A percentile compares a stretch with the other conserved stretches of the same genome.
Evolutionary conservation across 2,888 invertebrate genomes (phyloP).

Genomic region (Drepanosiphum platanoidis): DNA sequence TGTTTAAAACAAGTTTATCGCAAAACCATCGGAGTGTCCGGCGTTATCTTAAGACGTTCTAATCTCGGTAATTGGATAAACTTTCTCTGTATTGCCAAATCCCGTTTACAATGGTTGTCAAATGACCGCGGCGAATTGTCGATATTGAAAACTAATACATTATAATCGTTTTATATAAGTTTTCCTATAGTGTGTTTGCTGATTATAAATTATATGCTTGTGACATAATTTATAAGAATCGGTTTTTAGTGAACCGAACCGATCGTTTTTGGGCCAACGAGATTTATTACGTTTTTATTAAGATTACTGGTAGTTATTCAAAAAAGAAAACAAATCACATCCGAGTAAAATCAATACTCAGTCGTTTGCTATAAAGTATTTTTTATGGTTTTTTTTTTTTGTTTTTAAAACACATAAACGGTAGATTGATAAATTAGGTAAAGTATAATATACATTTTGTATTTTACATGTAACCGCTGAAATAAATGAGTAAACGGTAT

Average conservation of each 20-base stretch:
- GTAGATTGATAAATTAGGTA: too few relatives aligned
- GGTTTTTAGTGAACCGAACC: background rate
- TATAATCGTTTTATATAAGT: background rate
- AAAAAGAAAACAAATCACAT: too few relatives aligned
- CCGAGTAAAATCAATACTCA: too few relatives aligned
- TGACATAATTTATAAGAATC: background rate
- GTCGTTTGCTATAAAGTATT: too few relatives aligned
- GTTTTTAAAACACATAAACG: too few relatives aligned
- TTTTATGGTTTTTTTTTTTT: too few relatives aligned
- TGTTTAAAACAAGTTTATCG: background rate
- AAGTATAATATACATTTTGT: too few relatives aligned
- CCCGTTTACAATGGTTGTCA: background rate
- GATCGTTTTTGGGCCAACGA: too few relatives aligned
- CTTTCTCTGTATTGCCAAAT: background rate
- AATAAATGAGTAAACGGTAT: too few relatives aligned
- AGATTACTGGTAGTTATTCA: too few relatives aligned
- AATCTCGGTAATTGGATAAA: background rate
- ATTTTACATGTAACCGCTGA: too few relatives aligned
- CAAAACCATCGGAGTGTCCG: background rate
- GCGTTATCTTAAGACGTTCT: background rate
- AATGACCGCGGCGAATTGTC: background rate
- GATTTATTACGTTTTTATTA: too few relatives aligned
- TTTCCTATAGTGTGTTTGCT: background rate
- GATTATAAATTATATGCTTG: background rate
- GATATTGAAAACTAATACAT: background rate